These are phyloP conservation scores for Wiebesia pumilae DNA, from an alignment of 1,140 invertebrate species.

Conservation along the genomic window DNA sequence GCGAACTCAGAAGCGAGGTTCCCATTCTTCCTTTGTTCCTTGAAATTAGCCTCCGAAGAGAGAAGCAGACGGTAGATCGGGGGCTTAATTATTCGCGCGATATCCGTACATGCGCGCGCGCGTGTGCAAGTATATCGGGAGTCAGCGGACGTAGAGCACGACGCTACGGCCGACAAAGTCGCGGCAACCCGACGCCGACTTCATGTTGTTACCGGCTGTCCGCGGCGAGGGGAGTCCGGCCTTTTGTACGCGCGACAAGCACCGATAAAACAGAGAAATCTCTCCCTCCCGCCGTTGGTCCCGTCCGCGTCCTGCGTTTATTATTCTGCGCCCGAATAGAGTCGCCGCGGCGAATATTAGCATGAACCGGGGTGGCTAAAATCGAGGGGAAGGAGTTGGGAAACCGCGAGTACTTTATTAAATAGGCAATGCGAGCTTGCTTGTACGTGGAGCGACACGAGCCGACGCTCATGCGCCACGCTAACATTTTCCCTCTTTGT, in stretches of 20 bases:
- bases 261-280: constrained; percentile 10
- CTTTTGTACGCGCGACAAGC: constrained; percentile 15
- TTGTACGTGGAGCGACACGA: neutral
- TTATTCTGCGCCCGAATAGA: neutral
- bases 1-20: too few species aligned
- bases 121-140: too few species aligned
- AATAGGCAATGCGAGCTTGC: neutral
- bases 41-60: too few species aligned
- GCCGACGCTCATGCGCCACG: too few species aligned
- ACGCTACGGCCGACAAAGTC: neutral
- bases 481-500: constrained; percentile 26
- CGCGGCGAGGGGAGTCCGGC: neutral
- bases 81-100: too few species aligned
- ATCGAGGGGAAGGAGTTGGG: neutral
- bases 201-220: constrained; percentile 8
- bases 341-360: neutral
- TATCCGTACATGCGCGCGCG: too few species aligned
- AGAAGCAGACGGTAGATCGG: too few species aligned
- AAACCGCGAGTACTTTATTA: constrained; percentile 33
- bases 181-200: neutral
- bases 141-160: neutral
- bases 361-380: neutral
- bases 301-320: neutral
- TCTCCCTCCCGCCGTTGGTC: neutral
- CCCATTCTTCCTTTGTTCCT: too few species aligned